Base-by-base conservation (phyloP, 2,113 vertebrate species). In the Rhynchomys soricoides region DNA sequence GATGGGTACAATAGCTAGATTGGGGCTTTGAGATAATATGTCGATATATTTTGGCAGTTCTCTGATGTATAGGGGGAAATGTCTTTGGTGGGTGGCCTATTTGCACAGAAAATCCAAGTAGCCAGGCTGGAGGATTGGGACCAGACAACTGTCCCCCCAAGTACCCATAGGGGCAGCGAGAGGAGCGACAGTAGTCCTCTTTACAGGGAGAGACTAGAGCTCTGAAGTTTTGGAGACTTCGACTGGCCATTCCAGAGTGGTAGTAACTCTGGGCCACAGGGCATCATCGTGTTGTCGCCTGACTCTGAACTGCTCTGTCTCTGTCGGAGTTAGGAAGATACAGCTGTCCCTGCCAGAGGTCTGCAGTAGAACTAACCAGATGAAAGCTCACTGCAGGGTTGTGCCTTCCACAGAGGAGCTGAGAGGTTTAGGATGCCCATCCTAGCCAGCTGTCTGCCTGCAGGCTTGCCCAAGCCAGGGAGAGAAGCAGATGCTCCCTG, bases 231-330 rank as follows among this genome's bases (percentile, higher is more conserved):
- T 15, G 8, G 70, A 62, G 70, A 50, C 13, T 26, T 29, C 15
- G 17, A 0, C 5, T 0, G 3, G 21, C 7, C 4, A 1, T 48
- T 22, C 24, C 45, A 1, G 15, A 77, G 29, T 62, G 43, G 48
- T 0, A 4, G 21, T 45, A 5, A 70, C 45, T 81, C 13, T 52
- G 74, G 8, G 29, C 29, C 43, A 13, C 24, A 1, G 24, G 82
- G 31, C 22, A 2, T 24, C 24, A 26, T 89, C 37, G 0, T 13
- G 43, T 31, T 13, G 0, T 48, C 22, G 22, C 29, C 64, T 4
- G 52, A 29, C 10, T 81, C 88, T 75, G 9, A 1, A 43, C 19
- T 43, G 15, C 45, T 89, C 48, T 34, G n/a, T 29, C 34, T 37
- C 59, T 10, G 55, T 34, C 55, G 66, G 45, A 64, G 52, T 16